Evolutionary conservation across 2,797 vertebrate species (phyloP), one percentile per base, ranked within the genome.

Genomic region (Pithecia hirsuta): DNA sequence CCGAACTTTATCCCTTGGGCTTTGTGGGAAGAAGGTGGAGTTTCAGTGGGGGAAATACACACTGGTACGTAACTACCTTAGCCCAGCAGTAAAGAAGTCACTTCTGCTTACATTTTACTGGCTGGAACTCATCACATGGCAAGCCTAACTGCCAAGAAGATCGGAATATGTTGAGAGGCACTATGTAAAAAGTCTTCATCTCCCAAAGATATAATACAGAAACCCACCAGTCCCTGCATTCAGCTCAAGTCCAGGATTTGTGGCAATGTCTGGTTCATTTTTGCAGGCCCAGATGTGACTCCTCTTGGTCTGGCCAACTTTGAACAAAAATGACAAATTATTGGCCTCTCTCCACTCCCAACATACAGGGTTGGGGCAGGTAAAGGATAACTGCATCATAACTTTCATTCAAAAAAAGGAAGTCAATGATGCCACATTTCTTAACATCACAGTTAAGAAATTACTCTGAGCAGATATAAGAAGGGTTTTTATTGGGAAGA

Each of bases 131-230:
- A 13, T 24, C 30, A 22, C 4, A 17, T 4, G 19, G 11, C 36
- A 17, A 33, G 30, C 5, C 7, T 36, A 33, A 10, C 3, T 74
- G 26, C 4, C 61, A 33, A 33, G 8, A 36, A n/a, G 7, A 7
- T 7, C 33, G 19, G 8, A 20, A 8, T 10, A 9, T 15, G 1
- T 13, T 39, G 13, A 11, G 1, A 72, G 12, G 1, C 7, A 28
- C 8, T 59, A 3, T 1, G 41, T 39, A 39, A 82, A 41, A 88
- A 28, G 30, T 30, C 9, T 24, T 26, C n/a, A 46, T 88, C 30
- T 5, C 15, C 22, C n/a, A 22, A 13, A 17, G 14, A n/a, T 13
- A 19, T 22, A n/a, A 44, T n/a, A 33, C 46, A n/a, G 44, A 41
- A 10, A n/a, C 48, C 12, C 24, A 20, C 7, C 46, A 52, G 39